Conservation (phyloP, 2,888 invertebrate species). For the Noctua pronuba region DNA sequence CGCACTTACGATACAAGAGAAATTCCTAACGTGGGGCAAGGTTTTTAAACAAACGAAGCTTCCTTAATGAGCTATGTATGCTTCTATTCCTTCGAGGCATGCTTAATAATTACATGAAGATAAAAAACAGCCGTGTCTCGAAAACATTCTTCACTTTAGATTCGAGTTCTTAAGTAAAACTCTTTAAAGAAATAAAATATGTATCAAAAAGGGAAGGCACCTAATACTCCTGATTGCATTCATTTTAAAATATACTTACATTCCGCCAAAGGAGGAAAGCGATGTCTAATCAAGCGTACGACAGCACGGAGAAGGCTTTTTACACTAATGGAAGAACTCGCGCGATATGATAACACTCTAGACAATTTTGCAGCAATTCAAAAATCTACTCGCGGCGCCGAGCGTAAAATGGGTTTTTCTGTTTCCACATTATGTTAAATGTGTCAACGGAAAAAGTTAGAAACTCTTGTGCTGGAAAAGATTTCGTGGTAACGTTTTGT, state of each 20-base stretch:
- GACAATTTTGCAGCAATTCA: slow-evolving; percentile 70
- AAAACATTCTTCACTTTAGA: slow-evolving; percentile 1
- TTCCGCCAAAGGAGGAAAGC: slow-evolving; percentile 60
- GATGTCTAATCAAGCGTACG: slow-evolving; percentile 73
- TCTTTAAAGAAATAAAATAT: slow-evolving; percentile 32
- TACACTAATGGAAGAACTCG: slow-evolving; percentile 71
- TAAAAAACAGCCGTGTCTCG: not conserved
- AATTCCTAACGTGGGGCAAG: no score
- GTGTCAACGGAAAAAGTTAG: slow-evolving; percentile 36
- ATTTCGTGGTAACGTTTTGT: slow-evolving; percentile 23
- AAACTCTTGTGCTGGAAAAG: slow-evolving; percentile 28
- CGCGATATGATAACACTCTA: slow-evolving; percentile 72
- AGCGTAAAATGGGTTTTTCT: slow-evolving; percentile 61
- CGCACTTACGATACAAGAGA: no score
- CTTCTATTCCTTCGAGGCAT: not conserved
- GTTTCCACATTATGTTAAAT: slow-evolving; percentile 48
- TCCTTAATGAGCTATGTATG: not conserved
- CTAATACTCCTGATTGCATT: slow-evolving; percentile 58
- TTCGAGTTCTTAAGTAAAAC: slow-evolving; percentile 12
- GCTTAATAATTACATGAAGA: not conserved
- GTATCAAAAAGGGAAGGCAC: slow-evolving; percentile 42
- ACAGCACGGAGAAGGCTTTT: slow-evolving; percentile 68
- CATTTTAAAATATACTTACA: slow-evolving; percentile 60
- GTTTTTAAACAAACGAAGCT: not conserved
- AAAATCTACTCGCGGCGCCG: slow-evolving; percentile 54